Evolutionary conservation across 2,113 vertebrate genomes (phyloP).

Genomic region (Bubo blakistoni): DNA sequence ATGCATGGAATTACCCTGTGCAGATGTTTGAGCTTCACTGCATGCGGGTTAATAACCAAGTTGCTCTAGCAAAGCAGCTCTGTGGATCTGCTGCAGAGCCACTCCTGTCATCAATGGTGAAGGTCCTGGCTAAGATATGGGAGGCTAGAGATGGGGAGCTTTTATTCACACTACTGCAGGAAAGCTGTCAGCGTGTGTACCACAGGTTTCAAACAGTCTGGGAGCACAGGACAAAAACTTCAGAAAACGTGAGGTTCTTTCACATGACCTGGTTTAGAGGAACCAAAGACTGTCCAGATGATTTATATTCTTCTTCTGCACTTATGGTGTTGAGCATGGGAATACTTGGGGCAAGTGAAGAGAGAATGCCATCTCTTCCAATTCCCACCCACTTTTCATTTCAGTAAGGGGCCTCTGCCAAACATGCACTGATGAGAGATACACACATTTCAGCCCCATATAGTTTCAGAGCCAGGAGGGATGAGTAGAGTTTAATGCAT

Average conservation of each 20-base stretch:
- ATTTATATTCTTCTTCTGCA: neutral
- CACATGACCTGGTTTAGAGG: neutral
- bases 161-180: neutral
- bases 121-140: neutral
- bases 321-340: neutral
- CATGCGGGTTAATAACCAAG: neutral
- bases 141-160: neutral
- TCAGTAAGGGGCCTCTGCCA: neutral
- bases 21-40: neutral
- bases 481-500: neutral
- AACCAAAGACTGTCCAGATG: neutral
- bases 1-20: neutral
- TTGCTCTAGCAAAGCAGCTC: neutral
- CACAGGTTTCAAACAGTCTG: neutral
- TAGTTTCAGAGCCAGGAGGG: neutral
- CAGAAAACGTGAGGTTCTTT: neutral
- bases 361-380: neutral
- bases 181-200: neutral
- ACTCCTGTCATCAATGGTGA: neutral
- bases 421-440: neutral
- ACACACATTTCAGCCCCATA: neutral
- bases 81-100: neutral
- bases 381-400: neutral
- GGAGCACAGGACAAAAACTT: neutral
- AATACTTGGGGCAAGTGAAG: neutral